Conservation (phyloP, 2,888 invertebrate genomes). For the Teleiodes luculella region DNA sequence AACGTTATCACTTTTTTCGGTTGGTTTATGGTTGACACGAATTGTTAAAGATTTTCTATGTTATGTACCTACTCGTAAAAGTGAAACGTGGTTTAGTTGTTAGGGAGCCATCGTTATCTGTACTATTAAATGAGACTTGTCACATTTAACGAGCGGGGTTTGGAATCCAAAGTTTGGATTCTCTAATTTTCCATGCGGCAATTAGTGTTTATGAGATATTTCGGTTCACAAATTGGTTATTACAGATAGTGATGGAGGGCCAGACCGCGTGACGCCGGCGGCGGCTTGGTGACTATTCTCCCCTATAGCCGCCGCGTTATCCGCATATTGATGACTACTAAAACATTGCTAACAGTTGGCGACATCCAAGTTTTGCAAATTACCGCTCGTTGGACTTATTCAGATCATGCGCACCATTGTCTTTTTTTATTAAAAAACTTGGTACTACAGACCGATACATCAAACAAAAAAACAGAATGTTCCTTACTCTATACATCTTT, state of each 20-base stretch:
- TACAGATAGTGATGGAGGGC: conserved; percentile 34
- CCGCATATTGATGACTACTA: conserved; percentile 55
- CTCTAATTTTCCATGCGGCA: not conserved
- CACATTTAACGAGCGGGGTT: not conserved
- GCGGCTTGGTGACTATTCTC: conserved; percentile 22
- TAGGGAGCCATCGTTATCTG: not conserved
- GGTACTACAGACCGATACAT: conserved; percentile 12
- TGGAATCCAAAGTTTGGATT: not conserved
- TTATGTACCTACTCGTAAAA: no score
- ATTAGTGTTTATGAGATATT: conserved; percentile 17
- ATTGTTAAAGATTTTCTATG: no score
- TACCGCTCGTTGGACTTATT: conserved; percentile 35
- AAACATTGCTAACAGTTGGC: conserved; percentile 38
- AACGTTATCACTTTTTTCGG: not conserved
- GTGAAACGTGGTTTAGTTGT: no score
- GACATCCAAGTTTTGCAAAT: conserved; percentile 35
- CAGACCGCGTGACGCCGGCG: conserved; percentile 60
- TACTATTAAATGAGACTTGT: not conserved
- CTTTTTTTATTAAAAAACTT: conserved; percentile 16
- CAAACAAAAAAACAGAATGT: no score
- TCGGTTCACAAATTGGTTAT: conserved; percentile 34
- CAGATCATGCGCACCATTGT: conserved; percentile 21
- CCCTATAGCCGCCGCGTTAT: conserved; percentile 28
- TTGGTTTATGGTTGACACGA: no score
- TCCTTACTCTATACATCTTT: no score